Conservation (phyloP, 2,888 invertebrate genomes). For the Hylaea fasciaria region DNA sequence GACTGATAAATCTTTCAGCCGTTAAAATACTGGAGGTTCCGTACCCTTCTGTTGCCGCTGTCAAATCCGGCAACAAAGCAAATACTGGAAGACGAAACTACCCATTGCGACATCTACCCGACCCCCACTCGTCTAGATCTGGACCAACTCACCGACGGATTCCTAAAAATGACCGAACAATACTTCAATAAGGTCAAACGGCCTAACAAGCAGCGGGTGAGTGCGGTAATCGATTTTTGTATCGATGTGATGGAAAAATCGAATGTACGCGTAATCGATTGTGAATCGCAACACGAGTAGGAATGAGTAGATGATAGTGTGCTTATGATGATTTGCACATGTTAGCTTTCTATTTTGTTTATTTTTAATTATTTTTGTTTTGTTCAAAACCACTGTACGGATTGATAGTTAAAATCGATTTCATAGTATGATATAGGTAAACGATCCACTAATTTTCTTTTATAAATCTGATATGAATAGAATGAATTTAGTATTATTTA, state of each 20-base stretch:
- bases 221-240: constrained; percentile 51
- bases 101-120: constrained; percentile 94
- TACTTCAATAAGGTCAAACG: constrained; percentile 96
- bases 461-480: too few species aligned
- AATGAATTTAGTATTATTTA: too few species aligned
- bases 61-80: constrained; percentile 91
- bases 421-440: too few species aligned
- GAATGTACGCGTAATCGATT: constrained; percentile 2
- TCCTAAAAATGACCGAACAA: constrained; percentile 92
- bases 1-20: constrained; percentile 75
- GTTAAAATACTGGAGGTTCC: constrained; percentile 95
- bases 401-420: not conserved
- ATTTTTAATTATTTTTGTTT: not conserved
- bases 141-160: constrained; percentile 88
- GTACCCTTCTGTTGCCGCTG: constrained; percentile 94
- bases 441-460: too few species aligned
- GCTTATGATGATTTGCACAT: constrained; percentile 18
- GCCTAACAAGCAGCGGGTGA: constrained; percentile 92
- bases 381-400: not conserved
- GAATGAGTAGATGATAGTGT: not conserved
- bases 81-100: constrained; percentile 89
- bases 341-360: constrained; percentile 8
- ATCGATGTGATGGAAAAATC: constrained; percentile 6
- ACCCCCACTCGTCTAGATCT: constrained; percentile 85
- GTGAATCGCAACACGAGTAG: not conserved